Evolutionary conservation across 2,888 invertebrate genomes (phyloP).

Genomic region (Platycheirus rosarum): DNA sequence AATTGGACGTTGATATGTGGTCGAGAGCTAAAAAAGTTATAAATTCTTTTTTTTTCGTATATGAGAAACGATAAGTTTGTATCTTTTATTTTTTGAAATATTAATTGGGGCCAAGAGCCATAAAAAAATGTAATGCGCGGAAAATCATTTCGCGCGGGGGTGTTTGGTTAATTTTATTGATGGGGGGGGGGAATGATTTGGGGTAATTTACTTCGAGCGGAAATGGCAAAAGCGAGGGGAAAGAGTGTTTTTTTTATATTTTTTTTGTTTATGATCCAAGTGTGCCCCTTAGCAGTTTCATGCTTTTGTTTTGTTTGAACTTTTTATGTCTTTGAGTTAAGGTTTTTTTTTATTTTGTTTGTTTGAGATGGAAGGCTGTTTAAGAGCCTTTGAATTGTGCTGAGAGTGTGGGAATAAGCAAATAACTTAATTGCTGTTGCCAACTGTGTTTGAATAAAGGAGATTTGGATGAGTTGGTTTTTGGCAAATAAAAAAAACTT

Average conservation of each 20-base stretch:
- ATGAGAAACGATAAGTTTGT: slow-evolving; percentile 55
- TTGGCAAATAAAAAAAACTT: slow-evolving; percentile 13
- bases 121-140: slow-evolving; percentile 62
- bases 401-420: slow-evolving; percentile 63
- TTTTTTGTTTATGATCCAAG: slow-evolving; percentile 51
- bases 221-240: slow-evolving; percentile 31
- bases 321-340: slow-evolving; percentile 13
- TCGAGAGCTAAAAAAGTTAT: slow-evolving; percentile 36
- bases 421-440: slow-evolving; percentile 68
- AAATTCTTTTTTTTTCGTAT: slow-evolving; percentile 30
- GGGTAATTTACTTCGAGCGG: slow-evolving; percentile 57
- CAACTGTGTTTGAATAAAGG: slow-evolving; percentile 34
- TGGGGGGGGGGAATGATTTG: slow-evolving; percentile 4
- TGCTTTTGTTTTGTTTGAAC: slow-evolving; percentile 43
- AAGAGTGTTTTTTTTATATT: not conserved
- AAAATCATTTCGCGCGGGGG: slow-evolving; percentile 59
- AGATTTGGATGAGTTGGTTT: slow-evolving; percentile 11
- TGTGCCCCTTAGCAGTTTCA: slow-evolving; percentile 64
- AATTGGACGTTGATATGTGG: slow-evolving; percentile 73
- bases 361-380: slow-evolving; percentile 33
- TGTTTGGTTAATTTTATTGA: slow-evolving; percentile 3
- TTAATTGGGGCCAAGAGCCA: slow-evolving; percentile 48
- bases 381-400: slow-evolving; percentile 17
- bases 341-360: slow-evolving; percentile 12
- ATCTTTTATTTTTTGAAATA: slow-evolving; percentile 37